Percentiles rank a stretch among this genome's conserved stretches.
phyloP scores from a whole-genome alignment of 1,140 invertebrate species.

The Lutraria rhynchaena region DNA sequence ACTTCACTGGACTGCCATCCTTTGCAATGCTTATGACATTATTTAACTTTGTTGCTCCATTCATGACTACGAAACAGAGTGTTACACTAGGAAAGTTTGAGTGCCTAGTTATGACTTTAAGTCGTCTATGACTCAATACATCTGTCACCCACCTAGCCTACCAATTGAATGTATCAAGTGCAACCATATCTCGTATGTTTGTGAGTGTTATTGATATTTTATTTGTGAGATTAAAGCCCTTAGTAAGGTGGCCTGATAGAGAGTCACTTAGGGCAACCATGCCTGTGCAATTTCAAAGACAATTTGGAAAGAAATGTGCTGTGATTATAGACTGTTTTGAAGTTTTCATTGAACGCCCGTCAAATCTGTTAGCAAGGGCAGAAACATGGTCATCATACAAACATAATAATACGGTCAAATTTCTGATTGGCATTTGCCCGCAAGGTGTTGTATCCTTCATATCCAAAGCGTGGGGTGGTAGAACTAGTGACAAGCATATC shows the following conservation, averaged over 20 bases:
- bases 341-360: slow-evolving; percentile 26
- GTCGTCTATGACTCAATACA: slow-evolving; percentile 20
- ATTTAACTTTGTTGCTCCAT: neutral
- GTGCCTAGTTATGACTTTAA: slow-evolving; percentile 35
- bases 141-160: slow-evolving; percentile 19
- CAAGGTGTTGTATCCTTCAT: slow-evolving; percentile 36
- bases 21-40: neutral
- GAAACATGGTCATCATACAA: slow-evolving; percentile 26
- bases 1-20: too few relatives aligned
- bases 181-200: slow-evolving; percentile 43
- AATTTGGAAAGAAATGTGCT: slow-evolving; percentile 2
- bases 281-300: slow-evolving; percentile 14
- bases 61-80: neutral
- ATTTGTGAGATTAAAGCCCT: slow-evolving; percentile 26
- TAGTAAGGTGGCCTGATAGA: slow-evolving; percentile 45
- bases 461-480: slow-evolving; percentile 29
- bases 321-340: slow-evolving; percentile 51
- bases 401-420: too few relatives aligned
- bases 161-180: slow-evolving; percentile 15
- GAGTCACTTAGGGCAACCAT: slow-evolving; percentile 33
- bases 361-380: slow-evolving; percentile 6
- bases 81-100: slow-evolving; percentile 17
- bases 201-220: slow-evolving; percentile 18
- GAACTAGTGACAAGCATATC: slow-evolving; percentile 35
- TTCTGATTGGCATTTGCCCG: slow-evolving; percentile 42